These are phyloP conservation scores for Microcebus jonahi DNA, from an alignment of 2,113 vertebrate species.

Conservation along the genomic window DNA sequence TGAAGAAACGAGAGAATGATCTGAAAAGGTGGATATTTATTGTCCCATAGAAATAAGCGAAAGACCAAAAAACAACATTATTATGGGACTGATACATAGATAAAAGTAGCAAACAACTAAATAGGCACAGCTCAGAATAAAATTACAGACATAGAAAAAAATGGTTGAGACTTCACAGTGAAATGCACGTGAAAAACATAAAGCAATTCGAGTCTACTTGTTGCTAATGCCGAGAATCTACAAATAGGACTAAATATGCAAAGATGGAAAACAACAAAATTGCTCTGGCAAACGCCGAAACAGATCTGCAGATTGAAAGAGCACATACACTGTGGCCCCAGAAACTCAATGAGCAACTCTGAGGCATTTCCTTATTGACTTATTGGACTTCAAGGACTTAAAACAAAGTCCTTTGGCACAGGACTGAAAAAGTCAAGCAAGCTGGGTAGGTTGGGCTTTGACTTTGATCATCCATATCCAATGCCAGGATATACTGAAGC, in stretches of 20 bases:
- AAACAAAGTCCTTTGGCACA: not conserved
- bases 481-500: not conserved
- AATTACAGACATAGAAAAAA: not conserved
- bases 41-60: not conserved
- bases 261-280: not conserved
- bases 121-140: not conserved
- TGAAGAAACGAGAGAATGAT: not conserved
- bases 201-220: not conserved
- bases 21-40: not conserved
- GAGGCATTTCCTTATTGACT: not conserved
- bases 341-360: not conserved
- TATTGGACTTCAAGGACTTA: not conserved
- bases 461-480: not conserved
- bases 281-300: not conserved
- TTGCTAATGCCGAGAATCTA: not conserved
- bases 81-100: not conserved
- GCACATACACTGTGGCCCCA: not conserved
- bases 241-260: not conserved
- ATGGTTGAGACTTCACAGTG: not conserved
- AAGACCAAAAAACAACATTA: not conserved
- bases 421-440: not conserved
- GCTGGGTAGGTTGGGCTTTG: not conserved
- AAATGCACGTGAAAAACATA: not conserved
- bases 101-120: not conserved
- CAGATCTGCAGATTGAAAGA: not conserved